phyloP scores from a whole-genome alignment of 2,797 vertebrate genomes.

The Callimico goeldii region DNA sequence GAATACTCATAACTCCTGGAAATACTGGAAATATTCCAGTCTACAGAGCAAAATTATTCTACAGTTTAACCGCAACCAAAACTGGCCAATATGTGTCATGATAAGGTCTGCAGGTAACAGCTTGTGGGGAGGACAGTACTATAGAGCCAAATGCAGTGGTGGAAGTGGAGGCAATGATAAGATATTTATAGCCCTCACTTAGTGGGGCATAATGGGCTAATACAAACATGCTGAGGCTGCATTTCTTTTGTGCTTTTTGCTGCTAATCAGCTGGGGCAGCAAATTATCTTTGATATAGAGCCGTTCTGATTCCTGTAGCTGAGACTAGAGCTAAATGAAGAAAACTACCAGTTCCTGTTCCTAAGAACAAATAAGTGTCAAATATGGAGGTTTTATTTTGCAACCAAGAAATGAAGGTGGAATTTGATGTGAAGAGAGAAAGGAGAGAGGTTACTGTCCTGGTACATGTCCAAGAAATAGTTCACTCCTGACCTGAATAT shows the following conservation, averaged over 20 bases:
- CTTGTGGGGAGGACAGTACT: neutral
- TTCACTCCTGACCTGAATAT: conserved; percentile 8
- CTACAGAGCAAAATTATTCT: neutral
- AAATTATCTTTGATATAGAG: neutral
- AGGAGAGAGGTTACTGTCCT: conserved; percentile 5
- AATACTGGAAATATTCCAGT: conserved; percentile 21
- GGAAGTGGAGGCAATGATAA: neutral
- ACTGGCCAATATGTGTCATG: neutral
- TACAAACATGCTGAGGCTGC: neutral
- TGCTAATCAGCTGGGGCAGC: neutral
- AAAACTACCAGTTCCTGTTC: neutral
- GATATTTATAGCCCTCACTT: neutral
- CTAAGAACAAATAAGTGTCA: neutral
- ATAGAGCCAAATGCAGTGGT: neutral
- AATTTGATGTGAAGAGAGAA: neutral
- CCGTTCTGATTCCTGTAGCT: neutral
- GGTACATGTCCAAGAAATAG: neutral
- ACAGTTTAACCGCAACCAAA: neutral
- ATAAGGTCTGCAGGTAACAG: neutral
- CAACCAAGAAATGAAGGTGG: neutral
- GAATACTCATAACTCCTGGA: neutral
- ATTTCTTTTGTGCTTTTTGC: conserved; percentile 33
- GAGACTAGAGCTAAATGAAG: conserved; percentile 16
- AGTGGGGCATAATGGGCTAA: neutral
- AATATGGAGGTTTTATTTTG: conserved; percentile 11